Conservation (phyloP, 2,113 vertebrate genomes). For the Cyphotilapia sp. region DNA sequence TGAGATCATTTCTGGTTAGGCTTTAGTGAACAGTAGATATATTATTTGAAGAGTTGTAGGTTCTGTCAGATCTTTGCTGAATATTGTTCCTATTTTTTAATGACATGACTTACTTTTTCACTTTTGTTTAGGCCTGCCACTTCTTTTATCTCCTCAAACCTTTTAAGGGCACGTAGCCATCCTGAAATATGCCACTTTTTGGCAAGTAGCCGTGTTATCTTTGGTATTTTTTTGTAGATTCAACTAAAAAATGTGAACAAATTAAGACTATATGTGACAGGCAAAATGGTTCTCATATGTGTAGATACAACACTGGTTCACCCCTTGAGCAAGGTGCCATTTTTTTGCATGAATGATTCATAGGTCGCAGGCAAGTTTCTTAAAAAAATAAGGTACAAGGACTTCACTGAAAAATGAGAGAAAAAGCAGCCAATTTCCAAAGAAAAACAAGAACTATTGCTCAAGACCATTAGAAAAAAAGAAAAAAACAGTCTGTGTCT, state of each 20-base stretch:
- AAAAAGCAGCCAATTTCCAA: neutral
- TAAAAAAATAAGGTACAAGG: neutral
- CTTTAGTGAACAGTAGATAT: neutral
- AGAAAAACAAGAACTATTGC: neutral
- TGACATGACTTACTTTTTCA: neutral
- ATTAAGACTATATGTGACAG: neutral
- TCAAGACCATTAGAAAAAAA: neutral
- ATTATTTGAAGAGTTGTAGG: neutral
- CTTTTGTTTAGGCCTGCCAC: neutral
- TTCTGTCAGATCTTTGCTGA: neutral
- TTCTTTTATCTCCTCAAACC: neutral
- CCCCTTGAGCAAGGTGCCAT: neutral
- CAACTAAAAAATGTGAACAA: neutral
- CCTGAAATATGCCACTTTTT: neutral
- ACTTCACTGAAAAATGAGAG: neutral
- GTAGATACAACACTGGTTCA: neutral
- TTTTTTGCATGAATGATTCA: neutral
- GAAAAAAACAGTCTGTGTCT: neutral
- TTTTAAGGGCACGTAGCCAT: fast-evolving
- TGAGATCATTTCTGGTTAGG: neutral
- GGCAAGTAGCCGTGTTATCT: neutral
- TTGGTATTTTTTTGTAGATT: neutral
- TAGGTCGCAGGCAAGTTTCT: neutral
- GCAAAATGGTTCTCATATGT: neutral
- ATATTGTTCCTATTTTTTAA: neutral